Base-by-base conservation (phyloP, 1,140 invertebrate species). In the Drosophila lowei region DNA sequence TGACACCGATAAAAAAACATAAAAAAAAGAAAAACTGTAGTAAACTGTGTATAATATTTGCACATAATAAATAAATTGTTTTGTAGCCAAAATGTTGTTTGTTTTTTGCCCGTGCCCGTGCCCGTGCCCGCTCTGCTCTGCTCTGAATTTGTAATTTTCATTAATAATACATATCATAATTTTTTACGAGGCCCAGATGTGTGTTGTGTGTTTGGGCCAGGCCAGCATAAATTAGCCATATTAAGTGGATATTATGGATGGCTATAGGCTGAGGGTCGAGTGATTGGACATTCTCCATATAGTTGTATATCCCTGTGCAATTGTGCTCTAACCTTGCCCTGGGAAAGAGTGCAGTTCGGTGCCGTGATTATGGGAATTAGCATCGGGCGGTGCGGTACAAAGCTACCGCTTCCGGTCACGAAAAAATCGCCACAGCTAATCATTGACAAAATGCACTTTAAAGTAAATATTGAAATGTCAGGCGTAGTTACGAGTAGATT, bases 221-320 rank as follows among this genome's bases (percentile, higher is more conserved):
- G 48, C 43, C 49, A 58, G 77, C 81, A 85, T 86, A 86, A 86
- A 85, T 85, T 81, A 81, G 64, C 74, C 67, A 66, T 61, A 77
- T 65, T 48, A 57, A 66, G 43, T 70, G 73, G 62, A 70, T 85
- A 57, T 53, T 73, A 80, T 73, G 54, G 54, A 52, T 79, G 63
- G 75, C 68, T n/a, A 23, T 52, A 52, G 60, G 58, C 62, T 53
- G 56, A 38, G 38, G 54, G 38, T 50, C 72, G 72, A 60, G 67
- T 71, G 67, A 71, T 60, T 60, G 67, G 67, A 71, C 55, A 71
- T 74, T 11, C 71, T 65, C 64, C 46, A 23, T 64, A 65, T 23
- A 7, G 28, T 15, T 30, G 9, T 34, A 6, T 9, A 18, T 53
- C 49, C 63, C 34, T 25, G 4, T 48, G 49, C 49, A 57, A 68